Conservation (phyloP, 2,797 vertebrate genomes). For the Sebastes aleutianus region DNA sequence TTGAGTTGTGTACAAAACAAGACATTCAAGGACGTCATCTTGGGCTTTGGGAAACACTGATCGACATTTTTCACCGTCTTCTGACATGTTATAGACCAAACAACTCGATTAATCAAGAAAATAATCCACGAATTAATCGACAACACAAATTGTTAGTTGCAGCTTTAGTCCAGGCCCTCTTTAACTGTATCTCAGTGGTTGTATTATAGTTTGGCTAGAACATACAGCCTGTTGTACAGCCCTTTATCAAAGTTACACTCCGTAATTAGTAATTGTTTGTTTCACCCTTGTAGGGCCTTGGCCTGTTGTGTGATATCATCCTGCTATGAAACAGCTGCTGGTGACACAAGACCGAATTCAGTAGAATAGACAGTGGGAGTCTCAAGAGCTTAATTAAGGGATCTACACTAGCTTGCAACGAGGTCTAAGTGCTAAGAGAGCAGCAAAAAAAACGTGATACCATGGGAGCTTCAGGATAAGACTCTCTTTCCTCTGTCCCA, state of each 20-base stretch:
- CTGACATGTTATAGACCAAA: no score
- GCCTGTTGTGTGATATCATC: constrained; percentile 2
- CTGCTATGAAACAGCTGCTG: constrained; percentile 39
- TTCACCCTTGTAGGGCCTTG: neutral
- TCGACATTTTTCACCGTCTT: no score
- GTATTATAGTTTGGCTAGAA: neutral
- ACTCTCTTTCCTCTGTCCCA: constrained; percentile 18
- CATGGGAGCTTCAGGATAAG: constrained; percentile 9
- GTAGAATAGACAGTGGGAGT: constrained; percentile 27
- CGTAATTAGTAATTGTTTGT: constrained; percentile 20
- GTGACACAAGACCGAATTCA: constrained; percentile 37
- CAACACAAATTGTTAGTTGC: no score
- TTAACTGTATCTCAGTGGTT: neutral
- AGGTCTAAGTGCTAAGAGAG: constrained; percentile 32
- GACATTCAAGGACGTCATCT: no score
- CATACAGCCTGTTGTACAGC: neutral
- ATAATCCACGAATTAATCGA: accelerated
- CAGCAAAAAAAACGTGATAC: neutral
- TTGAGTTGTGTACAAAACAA: no score
- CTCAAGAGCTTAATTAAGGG: constrained; percentile 63
- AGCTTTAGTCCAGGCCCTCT: neutral
- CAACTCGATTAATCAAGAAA: no score
- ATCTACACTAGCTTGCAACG: constrained; percentile 19
- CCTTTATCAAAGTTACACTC: neutral
- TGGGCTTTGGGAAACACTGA: no score